Percentiles rank a stretch among this genome's conserved stretches.
Evolutionary conservation across 1,140 invertebrate genomes (phyloP).

Genomic region (Maconellicoccus hirsutus): DNA sequence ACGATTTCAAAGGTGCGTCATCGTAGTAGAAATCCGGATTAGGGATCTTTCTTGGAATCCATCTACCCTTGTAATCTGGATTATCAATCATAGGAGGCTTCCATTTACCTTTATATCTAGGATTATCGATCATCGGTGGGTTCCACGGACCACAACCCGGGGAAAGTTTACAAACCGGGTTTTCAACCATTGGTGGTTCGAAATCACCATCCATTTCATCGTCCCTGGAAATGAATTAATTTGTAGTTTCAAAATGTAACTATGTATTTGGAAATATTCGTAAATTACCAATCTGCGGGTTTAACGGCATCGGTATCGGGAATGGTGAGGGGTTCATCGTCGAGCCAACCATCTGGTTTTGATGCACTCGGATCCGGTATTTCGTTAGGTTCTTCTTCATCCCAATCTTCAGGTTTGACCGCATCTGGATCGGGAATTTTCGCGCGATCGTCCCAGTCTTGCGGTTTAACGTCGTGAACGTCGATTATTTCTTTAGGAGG

Average conservation of each 20-base stretch:
- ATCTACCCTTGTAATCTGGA: conserved; percentile 89
- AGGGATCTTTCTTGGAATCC: conserved; percentile 71
- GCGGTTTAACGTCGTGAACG: conserved; percentile 77
- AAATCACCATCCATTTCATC: conserved; percentile 96
- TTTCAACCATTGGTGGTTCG: conserved; percentile 87
- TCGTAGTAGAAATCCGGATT: conserved; percentile 94
- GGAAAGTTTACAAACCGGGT: conserved; percentile 73
- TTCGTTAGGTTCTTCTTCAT: conserved; percentile 81
- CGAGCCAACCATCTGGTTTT: conserved; percentile 89
- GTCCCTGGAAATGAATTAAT: conserved; percentile 46
- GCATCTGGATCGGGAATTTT: conserved; percentile 84
- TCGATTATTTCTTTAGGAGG: conserved; percentile 93
- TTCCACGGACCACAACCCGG: conserved; percentile 88
- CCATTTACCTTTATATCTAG: conserved; percentile 88
- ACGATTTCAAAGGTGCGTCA: conserved; percentile 79
- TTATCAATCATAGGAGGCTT: conserved; percentile 79
- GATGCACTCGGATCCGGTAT: conserved; percentile 77
- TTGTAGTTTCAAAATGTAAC: background rate
- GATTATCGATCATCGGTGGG: conserved; percentile 75
- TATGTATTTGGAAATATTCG: too few species aligned
- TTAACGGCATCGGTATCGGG: conserved; percentile 77
- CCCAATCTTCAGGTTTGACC: conserved; percentile 86
- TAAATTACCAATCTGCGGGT: conserved; percentile 87
- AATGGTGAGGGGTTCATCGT: conserved; percentile 79
- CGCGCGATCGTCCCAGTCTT: conserved; percentile 94